Percentiles rank a stretch among this genome's conserved stretches.
Conservation (phyloP, 2,888 invertebrate species). For the Cataglyphis livida region DNA sequence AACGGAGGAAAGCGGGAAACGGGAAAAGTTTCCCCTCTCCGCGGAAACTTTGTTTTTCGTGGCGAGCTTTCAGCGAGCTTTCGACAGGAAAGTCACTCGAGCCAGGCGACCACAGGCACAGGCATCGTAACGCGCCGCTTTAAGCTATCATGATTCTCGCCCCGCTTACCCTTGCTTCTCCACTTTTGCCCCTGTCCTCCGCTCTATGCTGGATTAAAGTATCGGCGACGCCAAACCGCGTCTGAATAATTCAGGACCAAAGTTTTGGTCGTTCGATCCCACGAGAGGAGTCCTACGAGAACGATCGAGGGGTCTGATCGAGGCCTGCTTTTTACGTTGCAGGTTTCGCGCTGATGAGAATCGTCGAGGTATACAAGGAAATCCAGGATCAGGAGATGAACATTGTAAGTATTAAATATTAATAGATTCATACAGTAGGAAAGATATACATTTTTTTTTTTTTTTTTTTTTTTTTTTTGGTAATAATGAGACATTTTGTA, state of each 20-base stretch:
- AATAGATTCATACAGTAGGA: background rate
- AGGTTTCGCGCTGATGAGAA: constrained; percentile 96
- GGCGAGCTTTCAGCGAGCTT: constrained; percentile 69
- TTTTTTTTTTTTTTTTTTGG: too few species aligned
- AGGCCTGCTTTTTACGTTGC: constrained; percentile 84
- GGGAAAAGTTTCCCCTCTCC: constrained; percentile 40
- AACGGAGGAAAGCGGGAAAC: background rate
- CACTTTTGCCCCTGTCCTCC: constrained; percentile 48
- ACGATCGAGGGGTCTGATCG: constrained; percentile 55
- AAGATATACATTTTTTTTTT: too few species aligned
- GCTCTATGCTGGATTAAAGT: constrained; percentile 82
- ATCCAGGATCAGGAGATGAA: constrained; percentile 98
- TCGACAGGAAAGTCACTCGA: constrained; percentile 79
- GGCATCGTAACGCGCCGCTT: constrained; percentile 61
- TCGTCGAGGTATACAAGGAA: constrained; percentile 97
- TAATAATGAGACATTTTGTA: too few species aligned
- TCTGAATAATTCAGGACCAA: constrained; percentile 84
- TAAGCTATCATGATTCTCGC: constrained; percentile 59
- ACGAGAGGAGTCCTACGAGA: constrained; percentile 19
- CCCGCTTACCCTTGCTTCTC: constrained; percentile 44
- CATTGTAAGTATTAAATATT: constrained; percentile 91
- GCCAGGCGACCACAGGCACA: constrained; percentile 75
- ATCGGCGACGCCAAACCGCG: constrained; percentile 79
- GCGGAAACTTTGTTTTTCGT: constrained; percentile 68
- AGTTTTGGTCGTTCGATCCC: constrained; percentile 77